These are phyloP conservation scores for Brassicogethes aeneus DNA, from an alignment of 2,888 invertebrate species.

Conservation along the genomic window DNA sequence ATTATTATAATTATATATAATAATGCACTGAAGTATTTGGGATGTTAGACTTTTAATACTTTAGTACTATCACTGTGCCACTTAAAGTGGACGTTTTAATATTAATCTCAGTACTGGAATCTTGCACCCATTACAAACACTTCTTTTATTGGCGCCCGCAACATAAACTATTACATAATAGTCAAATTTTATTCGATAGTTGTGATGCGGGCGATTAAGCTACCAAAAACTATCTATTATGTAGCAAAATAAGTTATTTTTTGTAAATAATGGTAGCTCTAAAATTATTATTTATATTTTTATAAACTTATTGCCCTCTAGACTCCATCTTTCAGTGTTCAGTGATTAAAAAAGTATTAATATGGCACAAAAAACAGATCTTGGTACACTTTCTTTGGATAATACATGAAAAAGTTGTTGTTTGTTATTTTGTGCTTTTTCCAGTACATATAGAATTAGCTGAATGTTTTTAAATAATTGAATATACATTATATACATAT, in stretches of 20 bases:
- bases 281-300: too few relatives aligned
- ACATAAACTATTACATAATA: too few relatives aligned
- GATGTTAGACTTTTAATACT: slow-evolving; percentile 44
- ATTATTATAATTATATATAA: slow-evolving; percentile 35
- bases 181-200: too few relatives aligned
- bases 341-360: too few relatives aligned
- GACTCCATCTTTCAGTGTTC: too few relatives aligned
- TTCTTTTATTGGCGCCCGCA: slow-evolving; percentile 8
- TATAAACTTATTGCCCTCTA: too few relatives aligned
- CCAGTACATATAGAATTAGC: slow-evolving; percentile 38
- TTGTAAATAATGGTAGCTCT: too few relatives aligned
- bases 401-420: slow-evolving; percentile 8
- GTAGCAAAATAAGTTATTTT: too few relatives aligned
- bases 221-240: too few relatives aligned
- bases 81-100: slow-evolving; percentile 38
- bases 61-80: slow-evolving; percentile 42
- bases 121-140: slow-evolving; percentile 10
- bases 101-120: slow-evolving; percentile 37
- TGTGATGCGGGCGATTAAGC: too few relatives aligned
- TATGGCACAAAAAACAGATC: not conserved
- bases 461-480: slow-evolving; percentile 43
- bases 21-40: slow-evolving; percentile 44
- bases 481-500: slow-evolving; percentile 42
- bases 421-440: slow-evolving; percentile 24
- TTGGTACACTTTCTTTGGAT: too few relatives aligned